Percentiles rank a stretch among this genome's conserved stretches.
These are phyloP conservation scores for Emydoidea blandingii DNA, from an alignment of 2,797 vertebrate genomes.

Conservation along the genomic window DNA sequence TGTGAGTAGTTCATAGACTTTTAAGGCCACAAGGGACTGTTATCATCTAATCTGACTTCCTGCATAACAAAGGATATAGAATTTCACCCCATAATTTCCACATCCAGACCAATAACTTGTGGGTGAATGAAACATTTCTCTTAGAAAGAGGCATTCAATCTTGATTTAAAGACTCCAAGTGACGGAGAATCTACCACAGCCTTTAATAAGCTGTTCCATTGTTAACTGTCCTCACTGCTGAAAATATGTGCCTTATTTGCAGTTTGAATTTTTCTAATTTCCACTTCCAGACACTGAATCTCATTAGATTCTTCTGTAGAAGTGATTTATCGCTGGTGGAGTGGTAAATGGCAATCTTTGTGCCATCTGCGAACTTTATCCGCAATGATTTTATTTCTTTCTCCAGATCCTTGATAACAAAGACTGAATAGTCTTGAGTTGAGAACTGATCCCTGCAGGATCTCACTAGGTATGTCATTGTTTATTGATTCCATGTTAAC, in stretches of 20 bases:
- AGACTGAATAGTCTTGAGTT: background rate
- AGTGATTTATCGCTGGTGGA: background rate
- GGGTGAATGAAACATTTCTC: background rate
- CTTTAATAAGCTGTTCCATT: background rate
- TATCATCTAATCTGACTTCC: slow-evolving; percentile 26
- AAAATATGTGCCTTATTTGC: background rate
- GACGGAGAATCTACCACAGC: background rate
- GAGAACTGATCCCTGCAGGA: background rate
- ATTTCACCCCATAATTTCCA: slow-evolving; percentile 18
- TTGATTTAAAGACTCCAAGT: background rate
- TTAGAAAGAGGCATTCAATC: background rate
- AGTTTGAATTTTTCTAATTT: background rate
- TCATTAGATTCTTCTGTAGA: background rate
- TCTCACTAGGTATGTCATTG: background rate
- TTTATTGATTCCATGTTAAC: background rate
- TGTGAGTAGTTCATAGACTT: background rate
- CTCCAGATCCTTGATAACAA: background rate
- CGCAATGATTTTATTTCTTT: background rate
- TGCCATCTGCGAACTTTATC: background rate
- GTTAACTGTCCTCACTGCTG: background rate
- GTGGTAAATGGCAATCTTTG: slow-evolving; percentile 3
- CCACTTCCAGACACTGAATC: background rate
- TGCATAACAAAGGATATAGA: background rate
- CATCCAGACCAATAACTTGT: background rate
- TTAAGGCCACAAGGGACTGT: background rate